Evolutionary conservation across 2,888 invertebrate genomes (phyloP), one percentile per base, ranked within the genome.

Genomic region (Keiferia lycopersicella): DNA sequence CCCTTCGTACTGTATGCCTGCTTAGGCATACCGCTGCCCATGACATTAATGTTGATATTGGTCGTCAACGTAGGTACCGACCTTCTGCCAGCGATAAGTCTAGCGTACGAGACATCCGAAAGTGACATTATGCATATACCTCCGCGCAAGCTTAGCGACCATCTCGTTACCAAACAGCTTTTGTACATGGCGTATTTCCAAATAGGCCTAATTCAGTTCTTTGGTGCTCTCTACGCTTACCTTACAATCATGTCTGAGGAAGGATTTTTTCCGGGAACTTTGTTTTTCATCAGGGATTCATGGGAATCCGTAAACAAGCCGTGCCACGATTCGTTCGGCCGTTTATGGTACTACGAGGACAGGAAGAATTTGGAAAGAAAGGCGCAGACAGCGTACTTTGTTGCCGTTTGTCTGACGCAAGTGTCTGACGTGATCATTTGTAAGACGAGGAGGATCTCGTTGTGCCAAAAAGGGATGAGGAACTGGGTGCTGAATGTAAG

Each of bases 141-240:
- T 1, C 94, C 94, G 0, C 85, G 94, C 16, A 89, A 93, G 70
- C 81, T 82, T 0, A 77, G 79, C 0, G 94, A 94, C 71, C 92
- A 88, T 66, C 83, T 94, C 3, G 93, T 94, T 0, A 93, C 87
- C 69, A 80, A 80, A 65, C 88, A 92, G 61, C 83, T 97, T 71
- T 94, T 97, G 73, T 95, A 94, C 74, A 95, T 97, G 93, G 94
- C 97, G 0, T 97, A 97, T 81, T 96, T 96, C 67, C 97, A 97
- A 88, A 95, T 97, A 69, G 97, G 97, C 62, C 91, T 97, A 82
- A 96, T 97, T 71, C 97, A 97, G 85, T 95, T 96, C 18, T 94
- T 94, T 51, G 95, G 95, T 48, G 96, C 96, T 11, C 95, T 97
- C 90, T 95, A 94, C 79, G 92, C 94, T 2, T 97, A 97, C 82